Evolutionary conservation across 2,113 vertebrate genomes (phyloP).

Genomic region (Euleptes europaea): DNA sequence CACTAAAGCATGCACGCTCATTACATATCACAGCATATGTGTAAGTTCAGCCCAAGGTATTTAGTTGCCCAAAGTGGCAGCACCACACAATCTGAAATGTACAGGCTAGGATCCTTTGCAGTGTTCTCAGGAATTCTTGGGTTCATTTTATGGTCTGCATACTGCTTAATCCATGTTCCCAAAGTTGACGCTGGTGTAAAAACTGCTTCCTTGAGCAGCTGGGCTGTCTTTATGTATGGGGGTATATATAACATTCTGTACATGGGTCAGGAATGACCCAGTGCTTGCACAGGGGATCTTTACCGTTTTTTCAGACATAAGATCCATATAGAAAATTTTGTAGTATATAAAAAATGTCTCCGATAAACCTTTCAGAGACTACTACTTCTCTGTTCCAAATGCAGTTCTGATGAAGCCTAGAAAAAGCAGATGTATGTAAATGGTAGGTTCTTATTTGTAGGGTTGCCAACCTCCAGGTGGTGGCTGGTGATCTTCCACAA

Average conservation of each 20-base stretch:
- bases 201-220: not conserved
- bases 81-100: not conserved
- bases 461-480: too few relatives aligned
- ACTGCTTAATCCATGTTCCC: not conserved
- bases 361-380: accelerated
- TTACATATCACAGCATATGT: not conserved
- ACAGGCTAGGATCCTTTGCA: not conserved
- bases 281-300: too few relatives aligned
- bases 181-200: not conserved
- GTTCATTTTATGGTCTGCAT: not conserved
- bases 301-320: too few relatives aligned
- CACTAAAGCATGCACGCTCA: not conserved
- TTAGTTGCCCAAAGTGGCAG: not conserved
- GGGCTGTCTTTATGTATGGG: not conserved
- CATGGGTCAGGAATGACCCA: too few relatives aligned
- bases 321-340: not conserved
- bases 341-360: not conserved
- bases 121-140: not conserved
- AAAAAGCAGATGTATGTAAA: not conserved
- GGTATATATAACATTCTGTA: not conserved
- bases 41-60: not conserved
- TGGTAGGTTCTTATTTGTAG: not conserved
- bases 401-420: not conserved
- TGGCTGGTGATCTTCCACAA: too few relatives aligned
- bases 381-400: not conserved